Base-by-base conservation (phyloP, 2,113 vertebrate genomes). In the Stigmatopora argus region DNA sequence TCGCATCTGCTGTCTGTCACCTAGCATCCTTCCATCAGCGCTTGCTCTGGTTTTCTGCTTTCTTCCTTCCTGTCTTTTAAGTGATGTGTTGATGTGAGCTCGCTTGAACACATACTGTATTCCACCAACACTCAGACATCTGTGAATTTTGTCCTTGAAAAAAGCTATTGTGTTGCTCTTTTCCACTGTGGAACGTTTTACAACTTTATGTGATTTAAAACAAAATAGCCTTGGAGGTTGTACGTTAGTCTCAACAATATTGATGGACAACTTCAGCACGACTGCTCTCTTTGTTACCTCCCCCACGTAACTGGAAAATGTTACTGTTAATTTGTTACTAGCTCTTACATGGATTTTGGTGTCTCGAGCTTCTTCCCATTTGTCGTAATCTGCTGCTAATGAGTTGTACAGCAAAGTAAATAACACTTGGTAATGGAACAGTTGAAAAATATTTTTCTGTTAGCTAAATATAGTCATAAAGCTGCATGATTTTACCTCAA, bases 1-100 rank as follows among this genome's bases (percentile, higher is more conserved):
- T 76, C 65, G 72, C 67, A 52, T 77, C 73, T 77, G 65, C 68
- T 74, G 71, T 74, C 82, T 48, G 53, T 81, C 83, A 79, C 51
- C 66, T 57, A 55, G 64, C 53, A 76, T 79, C 75, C 68, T 38
- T 85, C 71, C 58, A 58, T 80, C 78, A 72, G 19, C 15, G 6
- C 66, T 53, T 47, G 3, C 64, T 15, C 69, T 61, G 61, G 70
- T 77, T 56, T 51, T 59, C 52, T 66, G 14, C 66, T 64, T 56
- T 53, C 46, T 12, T 45, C 49, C 55, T 66, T 87, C 66, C 71
- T 78, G 64, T 71, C 52, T 59, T 64, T 64, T 51, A 41, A 65
- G 65, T 75, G 61, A 47, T 70, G 63, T 52, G 47, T 70, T 66
- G 73, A 75, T 45, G 38, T 38, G 56, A 45, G 60, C 59, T 67